Evolutionary conservation across 1,140 invertebrate genomes (phyloP).

Genomic region (Drosophila dunni): DNA sequence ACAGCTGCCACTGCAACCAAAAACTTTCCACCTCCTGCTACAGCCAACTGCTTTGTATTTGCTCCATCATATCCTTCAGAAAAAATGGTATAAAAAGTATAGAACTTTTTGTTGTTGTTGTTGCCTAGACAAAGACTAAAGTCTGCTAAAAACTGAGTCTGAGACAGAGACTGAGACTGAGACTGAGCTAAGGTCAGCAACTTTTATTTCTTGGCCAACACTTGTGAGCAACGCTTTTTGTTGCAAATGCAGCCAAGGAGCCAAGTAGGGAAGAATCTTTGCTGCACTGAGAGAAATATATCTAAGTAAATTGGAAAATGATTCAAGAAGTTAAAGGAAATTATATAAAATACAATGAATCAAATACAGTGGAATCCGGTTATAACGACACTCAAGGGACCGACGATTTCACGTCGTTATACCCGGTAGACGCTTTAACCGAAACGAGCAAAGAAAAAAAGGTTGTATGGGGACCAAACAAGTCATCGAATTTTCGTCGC

Average conservation of each 20-base stretch:
- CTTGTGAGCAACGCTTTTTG: slow-evolving; percentile 59
- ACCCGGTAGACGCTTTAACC: too few species aligned
- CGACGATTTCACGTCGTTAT: too few species aligned
- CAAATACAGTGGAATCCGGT: too few species aligned
- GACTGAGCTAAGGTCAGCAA: slow-evolving; percentile 74
- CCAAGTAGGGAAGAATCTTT: slow-evolving; percentile 9
- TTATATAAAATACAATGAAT: too few species aligned
- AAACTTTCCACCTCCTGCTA: slow-evolving; percentile 31
- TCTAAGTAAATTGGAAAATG: too few species aligned
- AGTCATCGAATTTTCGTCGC: too few species aligned
- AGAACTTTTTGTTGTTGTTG: slow-evolving; percentile 61
- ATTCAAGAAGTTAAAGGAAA: too few species aligned
- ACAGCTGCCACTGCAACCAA: slow-evolving; percentile 72
- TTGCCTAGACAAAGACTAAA: slow-evolving; percentile 73
- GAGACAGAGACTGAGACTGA: slow-evolving; percentile 41
- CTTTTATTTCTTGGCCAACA: slow-evolving; percentile 82
- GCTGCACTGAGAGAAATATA: not conserved
- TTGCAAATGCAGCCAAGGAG: slow-evolving; percentile 39
- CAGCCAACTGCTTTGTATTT: slow-evolving; percentile 61
- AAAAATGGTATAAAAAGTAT: slow-evolving; percentile 37
- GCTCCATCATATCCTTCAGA: slow-evolving; percentile 67
- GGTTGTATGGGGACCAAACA: too few species aligned
- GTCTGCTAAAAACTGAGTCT: slow-evolving; percentile 47
- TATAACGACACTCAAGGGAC: too few species aligned
- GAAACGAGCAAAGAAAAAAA: too few species aligned